These are phyloP conservation scores for Botrylloides violaceus DNA, from an alignment of 23 tunicate genomes.

Conservation along the genomic window DNA sequence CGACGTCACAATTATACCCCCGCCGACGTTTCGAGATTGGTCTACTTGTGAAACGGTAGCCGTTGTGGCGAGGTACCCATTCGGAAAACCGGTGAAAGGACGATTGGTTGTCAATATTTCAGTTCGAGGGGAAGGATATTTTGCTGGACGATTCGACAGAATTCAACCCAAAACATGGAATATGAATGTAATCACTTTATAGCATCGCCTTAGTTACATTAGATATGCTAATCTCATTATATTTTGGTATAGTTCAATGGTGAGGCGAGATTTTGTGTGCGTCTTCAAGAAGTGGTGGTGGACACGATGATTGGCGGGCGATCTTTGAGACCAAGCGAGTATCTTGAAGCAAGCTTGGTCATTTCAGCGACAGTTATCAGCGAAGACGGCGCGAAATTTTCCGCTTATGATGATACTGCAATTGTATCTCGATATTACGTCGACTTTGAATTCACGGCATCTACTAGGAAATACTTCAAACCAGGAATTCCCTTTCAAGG, in stretches of 20 bases:
- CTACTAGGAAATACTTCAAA: conserved; percentile 78
- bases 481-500: conserved; percentile 70
- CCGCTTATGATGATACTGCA: conserved; percentile 72
- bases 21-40: conserved; percentile 52
- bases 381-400: conserved; percentile 34
- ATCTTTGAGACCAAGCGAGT: neutral
- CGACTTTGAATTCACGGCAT: conserved; percentile 49
- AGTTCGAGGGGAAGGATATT: conserved; percentile 48
- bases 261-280: conserved; percentile 21
- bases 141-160: conserved; percentile 6
- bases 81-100: conserved; percentile 80
- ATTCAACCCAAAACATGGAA: neutral
- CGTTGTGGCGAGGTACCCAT: conserved; percentile 68
- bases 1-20: conserved; percentile 63
- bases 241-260: conserved; percentile 33
- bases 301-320: neutral
- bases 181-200: neutral
- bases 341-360: conserved; percentile 4
- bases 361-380: conserved; percentile 53
- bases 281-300: conserved; percentile 21
- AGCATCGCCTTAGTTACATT: too few species aligned
- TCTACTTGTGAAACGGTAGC: conserved; percentile 41
- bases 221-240: too few species aligned
- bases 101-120: conserved; percentile 51
- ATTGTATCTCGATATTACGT: conserved; percentile 51